Evolutionary conservation across 2,113 vertebrate species (phyloP).

Genomic region (Alectura lathami): DNA sequence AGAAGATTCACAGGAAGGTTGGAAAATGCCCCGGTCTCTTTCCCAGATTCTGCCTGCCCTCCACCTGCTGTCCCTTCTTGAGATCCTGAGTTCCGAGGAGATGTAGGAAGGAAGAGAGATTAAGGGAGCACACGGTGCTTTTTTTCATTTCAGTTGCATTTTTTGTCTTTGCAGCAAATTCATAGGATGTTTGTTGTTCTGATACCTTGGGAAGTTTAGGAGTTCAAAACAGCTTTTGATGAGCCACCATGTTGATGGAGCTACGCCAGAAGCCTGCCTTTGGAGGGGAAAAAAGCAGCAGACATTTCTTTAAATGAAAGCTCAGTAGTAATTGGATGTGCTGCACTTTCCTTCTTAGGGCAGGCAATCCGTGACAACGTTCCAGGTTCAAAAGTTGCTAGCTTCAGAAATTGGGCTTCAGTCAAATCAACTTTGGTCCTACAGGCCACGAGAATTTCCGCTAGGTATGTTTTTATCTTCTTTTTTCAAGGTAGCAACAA

Average conservation of each 20-base stretch:
- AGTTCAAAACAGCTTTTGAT: constrained; percentile 37
- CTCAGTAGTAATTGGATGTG: constrained; percentile 50
- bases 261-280: neutral
- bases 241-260: neutral
- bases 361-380: constrained; percentile 19
- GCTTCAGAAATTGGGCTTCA: constrained; percentile 54
- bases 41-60: constrained; percentile 43
- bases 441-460: constrained; percentile 31
- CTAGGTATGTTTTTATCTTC: constrained; percentile 33
- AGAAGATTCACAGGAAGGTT: neutral
- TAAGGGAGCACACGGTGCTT: neutral
- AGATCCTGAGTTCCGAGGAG: neutral
- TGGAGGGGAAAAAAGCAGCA: neutral
- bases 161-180: neutral
- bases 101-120: neutral
- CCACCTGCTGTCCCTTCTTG: constrained; percentile 13
- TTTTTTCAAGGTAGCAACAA: neutral
- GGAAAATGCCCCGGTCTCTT: neutral
- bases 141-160: neutral
- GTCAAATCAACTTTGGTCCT: constrained; percentile 37
- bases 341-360: constrained; percentile 50
- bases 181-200: neutral
- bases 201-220: neutral
- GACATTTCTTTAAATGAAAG: constrained; percentile 52
- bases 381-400: constrained; percentile 53